A percentile compares a stretch with the other conserved stretches of the same genome.
phyloP scores from a whole-genome alignment of 2,113 vertebrate species.

The Elaphurus davidianus region DNA sequence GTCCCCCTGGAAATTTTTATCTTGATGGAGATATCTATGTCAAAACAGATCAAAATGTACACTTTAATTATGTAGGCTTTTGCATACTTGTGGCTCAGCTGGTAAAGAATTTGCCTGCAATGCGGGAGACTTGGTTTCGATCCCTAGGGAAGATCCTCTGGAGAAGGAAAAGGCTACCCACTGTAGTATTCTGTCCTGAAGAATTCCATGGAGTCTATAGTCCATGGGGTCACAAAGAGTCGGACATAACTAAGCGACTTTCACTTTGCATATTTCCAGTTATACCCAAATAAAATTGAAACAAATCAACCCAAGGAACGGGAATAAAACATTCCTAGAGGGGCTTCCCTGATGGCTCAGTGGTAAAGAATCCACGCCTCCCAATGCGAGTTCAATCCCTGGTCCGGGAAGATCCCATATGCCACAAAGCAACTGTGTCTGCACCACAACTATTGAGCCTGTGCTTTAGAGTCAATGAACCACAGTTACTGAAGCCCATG shows the following conservation, averaged over 20 bases:
- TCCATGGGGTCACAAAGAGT: not conserved
- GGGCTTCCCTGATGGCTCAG: not conserved
- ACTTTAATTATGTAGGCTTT: not conserved
- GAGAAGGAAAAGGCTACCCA: not conserved
- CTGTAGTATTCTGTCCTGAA: not conserved
- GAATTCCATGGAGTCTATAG: not conserved
- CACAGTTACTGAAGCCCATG: accelerated
- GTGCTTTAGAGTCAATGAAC: accelerated
- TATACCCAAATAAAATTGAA: not conserved
- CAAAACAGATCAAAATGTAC: not conserved
- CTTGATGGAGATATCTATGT: not conserved
- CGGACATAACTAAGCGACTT: accelerated
- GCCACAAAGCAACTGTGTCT: not conserved
- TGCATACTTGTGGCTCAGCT: not conserved
- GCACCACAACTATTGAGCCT: not conserved
- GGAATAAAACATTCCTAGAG: not conserved
- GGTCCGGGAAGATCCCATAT: not conserved
- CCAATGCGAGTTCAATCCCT: not conserved
- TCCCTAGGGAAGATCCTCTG: not conserved
- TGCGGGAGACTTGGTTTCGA: not conserved
- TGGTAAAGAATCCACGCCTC: not conserved
- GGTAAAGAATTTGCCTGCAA: not conserved
- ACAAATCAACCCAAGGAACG: not conserved
- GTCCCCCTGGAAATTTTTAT: not conserved
- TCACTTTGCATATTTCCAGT: not conserved